Evolutionary conservation across 2,888 invertebrate genomes (phyloP), one percentile per base, ranked within the genome.

Genomic region (Amiota minor): DNA sequence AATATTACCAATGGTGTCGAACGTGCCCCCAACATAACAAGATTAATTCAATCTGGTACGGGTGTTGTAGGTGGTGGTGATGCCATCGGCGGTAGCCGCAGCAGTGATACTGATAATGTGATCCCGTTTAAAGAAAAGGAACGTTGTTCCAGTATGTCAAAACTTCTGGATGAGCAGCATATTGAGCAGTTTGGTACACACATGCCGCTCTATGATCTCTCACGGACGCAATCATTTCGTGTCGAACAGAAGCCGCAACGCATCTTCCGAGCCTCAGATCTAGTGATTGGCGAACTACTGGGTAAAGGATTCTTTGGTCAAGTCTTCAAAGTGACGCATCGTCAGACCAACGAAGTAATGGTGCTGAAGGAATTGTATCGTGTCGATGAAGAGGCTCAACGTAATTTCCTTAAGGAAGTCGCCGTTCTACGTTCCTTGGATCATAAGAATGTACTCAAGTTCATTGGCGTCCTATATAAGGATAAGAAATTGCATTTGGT

Each of bases 291-390:
- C 53, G 97, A 97, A 88, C 91, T 98, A 8, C 90, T 98, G 14
- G 98, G 98, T 3, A 95, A 96, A 84, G 98, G 98, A 0, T 98
- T 98, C 91, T 98, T 98, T 90, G 98, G 98, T 1, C 96, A 97
- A 89, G 96, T 95, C 74, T 96, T 93, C 89, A 95, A 96, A 91
- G 97, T 97, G 72, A 97, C 97, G 0, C 97, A 98, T 88, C 93
- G 95, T 70, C 94, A 95, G 80, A 97, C 97, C 0, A 94, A 94
- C 78, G 98, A 98, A 90, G 95, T 97, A 62, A 98, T 98, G 97
- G 98, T 98, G 80, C 92, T 98, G 59, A 98, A 98, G 87, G 97
- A 98, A 88, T 91, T 98, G 72, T 96, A 97, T 90, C 92, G 97
- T 72, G 96, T 98, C 23, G 98, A 98, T 87, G 98, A 97, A 87